Evolutionary conservation across 2,113 vertebrate species (phyloP), one percentile per base, ranked within the genome.

Genomic region (Synchiropus splendidus): DNA sequence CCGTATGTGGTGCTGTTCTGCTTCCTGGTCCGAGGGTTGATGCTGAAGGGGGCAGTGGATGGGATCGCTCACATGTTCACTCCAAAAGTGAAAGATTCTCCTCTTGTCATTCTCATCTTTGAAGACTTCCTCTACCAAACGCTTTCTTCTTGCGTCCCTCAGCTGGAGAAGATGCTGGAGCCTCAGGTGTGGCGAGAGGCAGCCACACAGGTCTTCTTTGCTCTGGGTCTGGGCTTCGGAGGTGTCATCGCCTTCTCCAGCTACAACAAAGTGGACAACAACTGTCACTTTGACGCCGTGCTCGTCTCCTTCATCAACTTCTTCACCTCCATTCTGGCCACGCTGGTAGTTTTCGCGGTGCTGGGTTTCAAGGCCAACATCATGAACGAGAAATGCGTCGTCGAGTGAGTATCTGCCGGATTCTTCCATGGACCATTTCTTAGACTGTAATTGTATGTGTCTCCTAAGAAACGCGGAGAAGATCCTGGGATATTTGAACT

Each of bases 101-200:
- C 21, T 27, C 8, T 27, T 27, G 21, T 27, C 21, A 27, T 27
- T 27, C n/a, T n/a, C n/a, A n/a, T n/a, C n/a, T n/a, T n/a, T n/a
- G 21, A 8, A 27, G 8, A 27, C 21, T 27, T 5, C 8, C 8
- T 27, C 21, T 27, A 5, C 8, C 21, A 27, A 27, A 27, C 8
- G 4, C 21, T 27, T 27, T 27, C 21, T 27, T 27, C 21, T 36
- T 21, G 2, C 10, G 16, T 30, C 6, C 53, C 42, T 13, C 61
- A 99, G 95, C 74, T 98, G 79, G 95, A 99, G 81, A 97, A 97
- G 87, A 99, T 99, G 94, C 63, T 98, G 75, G 95, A 98, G 71
- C 89, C 91, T 0, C 90, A 97, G 72, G 90, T 99, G 43, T 99
- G 95, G 95, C 77, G 95, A 3, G 95, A 98, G 57, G 95, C 94